Conservation (phyloP, 2,888 invertebrate genomes). For the Eupeodes latifasciatus region DNA sequence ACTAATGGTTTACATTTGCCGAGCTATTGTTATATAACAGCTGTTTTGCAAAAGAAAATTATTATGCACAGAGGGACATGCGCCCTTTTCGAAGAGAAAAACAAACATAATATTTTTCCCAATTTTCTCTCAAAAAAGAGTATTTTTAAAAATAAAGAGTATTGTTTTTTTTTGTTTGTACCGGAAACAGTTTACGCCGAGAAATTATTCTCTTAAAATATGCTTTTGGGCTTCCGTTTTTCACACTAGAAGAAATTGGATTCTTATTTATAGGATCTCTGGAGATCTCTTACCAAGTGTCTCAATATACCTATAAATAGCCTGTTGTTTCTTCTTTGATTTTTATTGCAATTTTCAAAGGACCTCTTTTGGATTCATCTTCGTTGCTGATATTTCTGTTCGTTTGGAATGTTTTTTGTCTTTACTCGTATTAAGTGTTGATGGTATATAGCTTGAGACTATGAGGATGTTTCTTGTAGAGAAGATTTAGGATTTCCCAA, state of each 20-base stretch:
- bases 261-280: constrained; percentile 57
- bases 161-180: not conserved
- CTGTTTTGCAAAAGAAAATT: constrained; percentile 52
- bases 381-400: not conserved
- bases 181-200: not conserved
- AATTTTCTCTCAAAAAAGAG: not conserved
- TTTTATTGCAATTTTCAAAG: constrained; percentile 19
- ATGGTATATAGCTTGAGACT: constrained; percentile 5
- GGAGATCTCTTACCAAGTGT: constrained; percentile 23
- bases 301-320: constrained; percentile 52
- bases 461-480: constrained; percentile 4
- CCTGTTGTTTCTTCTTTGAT: constrained; percentile 13
- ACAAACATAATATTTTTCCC: not conserved
- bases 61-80: not conserved
- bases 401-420: not conserved
- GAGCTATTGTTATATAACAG: constrained; percentile 70
- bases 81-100: not conserved
- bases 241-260: not conserved
- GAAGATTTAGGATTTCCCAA: not conserved
- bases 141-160: not conserved
- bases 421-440: constrained; percentile 13
- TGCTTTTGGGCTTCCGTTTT: not conserved
- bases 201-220: not conserved
- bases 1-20: constrained; percentile 49
- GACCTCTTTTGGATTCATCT: not conserved